phyloP scores from a whole-genome alignment of 2,113 vertebrate genomes.

The Rana temporaria region DNA sequence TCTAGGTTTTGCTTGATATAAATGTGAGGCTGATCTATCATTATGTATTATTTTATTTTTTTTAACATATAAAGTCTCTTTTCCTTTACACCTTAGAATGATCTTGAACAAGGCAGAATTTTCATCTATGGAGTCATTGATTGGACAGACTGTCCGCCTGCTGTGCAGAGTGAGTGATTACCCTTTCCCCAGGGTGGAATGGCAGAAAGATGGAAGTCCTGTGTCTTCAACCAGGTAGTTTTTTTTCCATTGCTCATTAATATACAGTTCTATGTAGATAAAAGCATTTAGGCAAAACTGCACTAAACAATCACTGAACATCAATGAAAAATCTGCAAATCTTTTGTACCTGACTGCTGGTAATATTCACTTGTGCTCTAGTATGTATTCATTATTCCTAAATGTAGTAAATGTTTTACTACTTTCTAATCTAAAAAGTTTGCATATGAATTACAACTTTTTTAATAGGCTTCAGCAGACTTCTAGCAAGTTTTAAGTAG shows the following conservation, averaged over 20 bases:
- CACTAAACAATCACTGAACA: too few relatives aligned
- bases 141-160: conserved; percentile 83
- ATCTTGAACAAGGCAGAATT: conserved; percentile 77
- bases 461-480: too few relatives aligned
- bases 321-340: too few relatives aligned
- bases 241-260: neutral
- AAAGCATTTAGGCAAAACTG: too few relatives aligned
- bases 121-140: conserved; percentile 75
- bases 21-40: neutral
- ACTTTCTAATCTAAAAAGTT: too few relatives aligned
- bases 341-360: too few relatives aligned
- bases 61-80: too few relatives aligned
- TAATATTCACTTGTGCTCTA: too few relatives aligned
- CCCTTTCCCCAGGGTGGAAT: conserved; percentile 74
- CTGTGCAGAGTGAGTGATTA: conserved; percentile 77
- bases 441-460: too few relatives aligned
- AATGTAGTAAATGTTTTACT: too few relatives aligned
- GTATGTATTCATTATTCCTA: too few relatives aligned
- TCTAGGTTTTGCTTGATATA: neutral
- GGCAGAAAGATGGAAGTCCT: conserved; percentile 80
- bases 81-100: conserved; percentile 67
- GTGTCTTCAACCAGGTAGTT: conserved; percentile 81
- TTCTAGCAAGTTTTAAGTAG: too few relatives aligned
- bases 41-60: neutral
- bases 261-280: neutral